Base-by-base conservation (phyloP, 2,888 invertebrate genomes). In the Metalampra italica region DNA sequence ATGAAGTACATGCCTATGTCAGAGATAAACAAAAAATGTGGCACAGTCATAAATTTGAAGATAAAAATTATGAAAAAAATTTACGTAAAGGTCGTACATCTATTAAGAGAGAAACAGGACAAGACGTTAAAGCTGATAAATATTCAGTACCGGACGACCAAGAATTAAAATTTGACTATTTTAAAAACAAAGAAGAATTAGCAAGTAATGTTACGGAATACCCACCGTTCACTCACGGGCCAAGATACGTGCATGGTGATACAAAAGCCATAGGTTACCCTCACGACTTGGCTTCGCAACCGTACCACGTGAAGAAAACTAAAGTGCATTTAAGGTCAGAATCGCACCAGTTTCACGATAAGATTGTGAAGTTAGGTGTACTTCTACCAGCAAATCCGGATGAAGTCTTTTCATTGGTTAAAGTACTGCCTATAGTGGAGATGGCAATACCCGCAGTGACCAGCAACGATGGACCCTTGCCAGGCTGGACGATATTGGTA, bases 381-480 rank as follows among this genome's bases (percentile, higher is more conserved):
- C 82, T 94, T 39, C 89, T 93, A 43, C 93, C 94, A 0, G 90
- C 87, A 34, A 91, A 92, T 69, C 85, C 91, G 1, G 79, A 80
- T 29, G 90, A 92, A 73, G 93, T 91, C 66, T 94, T 91, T 73
- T 92, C 93, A 47, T 68, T 93, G 54, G 88, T 85, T 8, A 92
- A 92, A 70, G 92, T 95, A 46, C 75, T 95, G 64, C 94, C 95
- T 0, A 93, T 94, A 36, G 86, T 95, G 44, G 91, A 92, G 57
- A 83, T 95, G 79, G 95, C 94, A 9, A 91, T 94, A 39, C 84
- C 84, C 40, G 90, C 91, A 43, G 91, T 94, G 12, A 91, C 92
- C 0, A 85, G 90, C 44, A 68, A 88, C 41, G 90, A 90, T 64
- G 92, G 92, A 0, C 87, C 92, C 11, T 77, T 94, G 29, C 92